Conservation (phyloP, 2,113 vertebrate genomes). For the Lophura nycthemera region DNA sequence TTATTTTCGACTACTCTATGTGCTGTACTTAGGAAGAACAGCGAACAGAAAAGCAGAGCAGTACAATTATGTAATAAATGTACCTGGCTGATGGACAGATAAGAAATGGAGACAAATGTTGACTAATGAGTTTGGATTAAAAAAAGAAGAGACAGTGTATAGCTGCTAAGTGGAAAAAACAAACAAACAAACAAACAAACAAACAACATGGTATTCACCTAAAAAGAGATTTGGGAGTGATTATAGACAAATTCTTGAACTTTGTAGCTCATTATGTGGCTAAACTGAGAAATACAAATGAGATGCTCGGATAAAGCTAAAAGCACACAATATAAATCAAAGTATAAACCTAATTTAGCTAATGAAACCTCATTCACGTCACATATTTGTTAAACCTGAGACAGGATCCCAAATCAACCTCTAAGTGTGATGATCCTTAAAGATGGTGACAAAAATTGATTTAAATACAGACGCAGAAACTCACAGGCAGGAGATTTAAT, state of each 20-base stretch:
- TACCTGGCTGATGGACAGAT: background rate
- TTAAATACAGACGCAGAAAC: background rate
- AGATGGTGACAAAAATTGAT: background rate
- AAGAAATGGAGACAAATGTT: constrained; percentile 41
- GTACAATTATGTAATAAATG: background rate
- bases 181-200: background rate
- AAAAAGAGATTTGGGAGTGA: background rate
- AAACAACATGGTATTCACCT: background rate
- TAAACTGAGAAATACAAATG: constrained; percentile 27
- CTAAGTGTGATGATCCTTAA: background rate
- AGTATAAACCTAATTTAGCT: background rate
- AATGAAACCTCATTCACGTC: background rate
- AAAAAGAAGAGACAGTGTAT: background rate
- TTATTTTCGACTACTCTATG: background rate
- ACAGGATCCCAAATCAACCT: background rate
- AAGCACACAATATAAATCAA: background rate
- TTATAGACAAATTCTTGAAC: constrained; percentile 5
- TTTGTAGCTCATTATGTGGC: background rate
- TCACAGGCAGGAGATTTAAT: background rate
- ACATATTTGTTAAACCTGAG: background rate
- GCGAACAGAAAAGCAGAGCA: background rate
- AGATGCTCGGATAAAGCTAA: background rate
- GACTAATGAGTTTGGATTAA: background rate
- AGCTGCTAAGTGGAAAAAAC: background rate
- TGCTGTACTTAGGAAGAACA: background rate